These are phyloP conservation scores for Heliornis fulica DNA, from an alignment of 2,113 vertebrate species.

Conservation along the genomic window DNA sequence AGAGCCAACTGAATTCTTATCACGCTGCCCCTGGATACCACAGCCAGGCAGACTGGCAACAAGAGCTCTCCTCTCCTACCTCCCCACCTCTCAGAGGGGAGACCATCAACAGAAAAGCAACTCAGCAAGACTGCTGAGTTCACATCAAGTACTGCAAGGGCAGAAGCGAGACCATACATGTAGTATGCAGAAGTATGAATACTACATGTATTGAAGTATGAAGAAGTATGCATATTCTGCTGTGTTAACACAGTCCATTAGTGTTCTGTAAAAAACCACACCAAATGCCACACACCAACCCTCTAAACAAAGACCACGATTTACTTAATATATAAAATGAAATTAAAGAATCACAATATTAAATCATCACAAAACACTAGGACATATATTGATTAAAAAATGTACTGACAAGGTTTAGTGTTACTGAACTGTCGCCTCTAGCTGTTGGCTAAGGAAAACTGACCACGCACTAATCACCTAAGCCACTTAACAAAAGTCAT, in stretches of 20 bases:
- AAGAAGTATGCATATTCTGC: too few species aligned
- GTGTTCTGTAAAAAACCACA: too few species aligned
- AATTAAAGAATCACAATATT: background rate
- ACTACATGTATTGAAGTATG: too few species aligned
- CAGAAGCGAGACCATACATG: background rate
- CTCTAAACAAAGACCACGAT: background rate
- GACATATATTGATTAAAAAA: background rate
- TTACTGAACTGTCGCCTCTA: background rate
- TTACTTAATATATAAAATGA: background rate
- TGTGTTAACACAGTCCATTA: background rate
- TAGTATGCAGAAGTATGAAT: too few species aligned
- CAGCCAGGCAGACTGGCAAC: background rate
- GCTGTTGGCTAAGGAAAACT: background rate
- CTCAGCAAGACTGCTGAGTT: background rate
- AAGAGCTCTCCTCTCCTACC: background rate
- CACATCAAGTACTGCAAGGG: background rate
- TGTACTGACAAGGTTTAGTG: background rate
- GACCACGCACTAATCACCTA: background rate
- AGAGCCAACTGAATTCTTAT: constrained; percentile 3
- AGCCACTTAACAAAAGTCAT: background rate
- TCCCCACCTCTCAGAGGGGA: background rate
- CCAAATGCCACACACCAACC: accelerated
- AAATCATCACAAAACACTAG: background rate
- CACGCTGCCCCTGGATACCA: background rate
- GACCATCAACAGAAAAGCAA: background rate